Evolutionary conservation across 1,140 invertebrate genomes (phyloP), one percentile per base, ranked within the genome.

Genomic region (Zaprionus tsacasi): DNA sequence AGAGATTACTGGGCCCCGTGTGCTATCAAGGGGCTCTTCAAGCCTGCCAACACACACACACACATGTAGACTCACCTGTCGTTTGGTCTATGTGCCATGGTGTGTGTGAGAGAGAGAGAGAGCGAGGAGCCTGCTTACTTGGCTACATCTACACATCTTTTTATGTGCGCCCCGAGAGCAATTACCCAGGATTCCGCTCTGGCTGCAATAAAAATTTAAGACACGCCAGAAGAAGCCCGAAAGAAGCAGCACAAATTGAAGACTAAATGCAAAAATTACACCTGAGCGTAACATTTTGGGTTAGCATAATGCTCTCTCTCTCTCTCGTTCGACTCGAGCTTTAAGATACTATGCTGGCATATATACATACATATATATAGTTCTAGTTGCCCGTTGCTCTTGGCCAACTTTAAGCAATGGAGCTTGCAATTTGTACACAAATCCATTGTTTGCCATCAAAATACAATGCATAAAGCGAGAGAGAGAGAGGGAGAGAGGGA

Each of bases 131-230:
- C 6, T 85, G 85, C 85, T 89, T 88, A 89, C 77, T 87, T 87
- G 81, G 81, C 85, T 87, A 89, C 83, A 87, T 85, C 85, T 87
- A 89, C 83, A 87, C 83, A 87, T 89, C 80, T 89, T 76, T 89
- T 89, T 89, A 89, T 79, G 81, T 60, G 75, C 86, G 75, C 78
- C 85, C 63, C 25, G 85, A 89, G 85, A 89, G 85, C 85, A 89
- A 89, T 89, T 89, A 89, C 81, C 59, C 66, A 85, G 76, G 78
- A 89, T 85, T 88, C 75, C 75, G 81, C 78, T 81, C 81, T 78
- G 67, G 70, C 79, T 79, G 85, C 85, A 89, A 89, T 89, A 89
- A 81, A 89, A 89, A 85, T 89, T 81, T 89, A 89, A 89, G 85
- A 89, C 71, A 65, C 75, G 64, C 60, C 17, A 65, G 50, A 59